Percentiles rank a stretch among this genome's conserved stretches.
These are phyloP conservation scores for Wiebesia pumilae DNA, from an alignment of 1,140 invertebrate genomes.

Conservation along the genomic window DNA sequence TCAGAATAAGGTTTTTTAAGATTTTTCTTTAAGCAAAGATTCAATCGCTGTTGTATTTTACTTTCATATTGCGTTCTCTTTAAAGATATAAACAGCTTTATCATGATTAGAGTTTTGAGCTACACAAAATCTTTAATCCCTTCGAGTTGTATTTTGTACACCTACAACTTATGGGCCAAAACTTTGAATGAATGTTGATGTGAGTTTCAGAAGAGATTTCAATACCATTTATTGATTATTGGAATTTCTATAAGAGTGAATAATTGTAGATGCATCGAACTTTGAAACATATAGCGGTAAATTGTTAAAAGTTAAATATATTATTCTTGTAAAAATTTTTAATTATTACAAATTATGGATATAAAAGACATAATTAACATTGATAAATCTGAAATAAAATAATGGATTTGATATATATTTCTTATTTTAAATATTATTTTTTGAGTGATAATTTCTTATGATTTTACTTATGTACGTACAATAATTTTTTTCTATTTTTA, in stretches of 20 bases:
- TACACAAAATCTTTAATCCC: not conserved
- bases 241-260: constrained; percentile 30
- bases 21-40: not conserved
- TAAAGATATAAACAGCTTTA: constrained; percentile 14
- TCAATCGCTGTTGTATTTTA: not conserved
- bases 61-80: not conserved
- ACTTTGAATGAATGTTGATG: constrained; percentile 39
- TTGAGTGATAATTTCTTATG: not conserved
- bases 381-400: no score
- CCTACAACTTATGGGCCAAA: constrained; percentile 2
- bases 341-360: not conserved
- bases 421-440: not conserved
- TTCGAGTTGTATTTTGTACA: not conserved
- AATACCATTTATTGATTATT: constrained; percentile 46
- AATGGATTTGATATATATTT: no score
- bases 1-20: not conserved
- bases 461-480: not conserved
- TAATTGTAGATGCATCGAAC: constrained; percentile 1
- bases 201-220: constrained; percentile 37
- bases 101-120: constrained; percentile 21
- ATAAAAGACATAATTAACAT: not conserved
- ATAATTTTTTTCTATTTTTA: not conserved
- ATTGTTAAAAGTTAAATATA: not conserved
- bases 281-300: not conserved
- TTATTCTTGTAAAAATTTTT: not conserved